Base-by-base conservation (phyloP, 2,113 vertebrate species). In the Heptranchias perlo region DNA sequence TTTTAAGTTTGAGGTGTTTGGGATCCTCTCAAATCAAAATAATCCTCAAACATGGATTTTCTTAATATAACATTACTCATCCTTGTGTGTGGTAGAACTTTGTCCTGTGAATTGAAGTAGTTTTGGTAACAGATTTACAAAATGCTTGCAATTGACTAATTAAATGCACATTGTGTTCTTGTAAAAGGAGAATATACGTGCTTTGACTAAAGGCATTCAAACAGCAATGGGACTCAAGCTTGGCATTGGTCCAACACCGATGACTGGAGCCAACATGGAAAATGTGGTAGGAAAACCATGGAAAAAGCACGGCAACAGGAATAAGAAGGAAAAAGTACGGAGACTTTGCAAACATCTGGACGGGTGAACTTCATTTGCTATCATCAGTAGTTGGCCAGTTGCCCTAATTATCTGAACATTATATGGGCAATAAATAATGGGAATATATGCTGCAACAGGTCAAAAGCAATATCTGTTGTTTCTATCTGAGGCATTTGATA, bases 291-390 rank as follows among this genome's bases (percentile, higher is more conserved):
- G 98, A 62, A 99, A 99, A 96, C 98, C 99, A 95, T 99, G 99
- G 99, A 99, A 99, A 97, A 99, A 99, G 96, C 99, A 99, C 0
- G 98, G 99, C 16, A 99, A 99, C 98, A 98, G 96, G 96, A 99
- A 99, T 96, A 99, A 98, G 97, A 99, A 99, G 96, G 98, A 99
- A 97, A 99, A 99, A 97, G 97, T 99, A 2, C 98, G 99, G 23
- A 97, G 99, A 73, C 96, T 99, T 69, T 99, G 97, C 14, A 98
- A 98, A 96, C 99, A 99, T 97, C 97, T 99, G 97, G 99, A 99
- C n/a, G 98, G 98, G 8, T 99, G 97, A 98, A 44, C 62, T 18
- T 62, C 13, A 44, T 23, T 49, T 62, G 35, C 16, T 39, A 18
- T 52, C 47, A 47, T 31, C 39, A 47, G 7, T 21, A 44, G 21